phyloP scores from a whole-genome alignment of 1,140 invertebrate genomes.

The Araneus ventricosus region DNA sequence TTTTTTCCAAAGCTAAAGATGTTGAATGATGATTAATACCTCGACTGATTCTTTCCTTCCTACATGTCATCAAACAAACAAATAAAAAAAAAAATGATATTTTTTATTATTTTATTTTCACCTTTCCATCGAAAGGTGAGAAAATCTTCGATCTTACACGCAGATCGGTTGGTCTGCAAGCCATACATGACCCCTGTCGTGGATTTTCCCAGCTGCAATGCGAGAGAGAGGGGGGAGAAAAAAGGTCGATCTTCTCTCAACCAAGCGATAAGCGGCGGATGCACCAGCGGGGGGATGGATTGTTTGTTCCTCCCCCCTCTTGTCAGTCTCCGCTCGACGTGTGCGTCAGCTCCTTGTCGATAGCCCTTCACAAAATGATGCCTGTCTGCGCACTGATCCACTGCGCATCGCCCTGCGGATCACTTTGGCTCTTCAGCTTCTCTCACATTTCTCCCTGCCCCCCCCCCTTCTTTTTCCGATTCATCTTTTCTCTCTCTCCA shows the following conservation, averaged over 20 bases:
- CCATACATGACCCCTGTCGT: conserved; percentile 46
- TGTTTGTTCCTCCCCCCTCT: conserved; percentile 39
- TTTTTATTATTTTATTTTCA: not conserved
- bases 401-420: conserved; percentile 64
- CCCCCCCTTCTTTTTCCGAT: not conserved
- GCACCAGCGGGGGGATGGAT: not conserved
- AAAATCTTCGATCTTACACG: conserved; percentile 4
- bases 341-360: conserved; percentile 73
- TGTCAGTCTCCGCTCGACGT: conserved; percentile 71
- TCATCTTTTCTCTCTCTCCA: not conserved
- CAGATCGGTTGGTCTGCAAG: conserved; percentile 8
- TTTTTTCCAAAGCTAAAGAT: too few relatives aligned
- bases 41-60: too few relatives aligned
- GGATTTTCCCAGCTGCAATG: conserved; percentile 62
- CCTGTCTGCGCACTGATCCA: conserved; percentile 57
- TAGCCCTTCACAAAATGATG: conserved; percentile 72
- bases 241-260: conserved; percentile 3
- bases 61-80: too few relatives aligned
- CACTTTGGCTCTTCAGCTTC: conserved; percentile 60
- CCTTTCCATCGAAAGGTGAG: not conserved
- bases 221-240: not conserved
- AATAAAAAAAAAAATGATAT: too few relatives aligned
- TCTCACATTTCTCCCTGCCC: not conserved
- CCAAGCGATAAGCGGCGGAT: conserved; percentile 48
- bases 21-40: not conserved